These are phyloP conservation scores for Anisognathus igniventris DNA, from an alignment of 2,797 vertebrate species.

Conservation along the genomic window DNA sequence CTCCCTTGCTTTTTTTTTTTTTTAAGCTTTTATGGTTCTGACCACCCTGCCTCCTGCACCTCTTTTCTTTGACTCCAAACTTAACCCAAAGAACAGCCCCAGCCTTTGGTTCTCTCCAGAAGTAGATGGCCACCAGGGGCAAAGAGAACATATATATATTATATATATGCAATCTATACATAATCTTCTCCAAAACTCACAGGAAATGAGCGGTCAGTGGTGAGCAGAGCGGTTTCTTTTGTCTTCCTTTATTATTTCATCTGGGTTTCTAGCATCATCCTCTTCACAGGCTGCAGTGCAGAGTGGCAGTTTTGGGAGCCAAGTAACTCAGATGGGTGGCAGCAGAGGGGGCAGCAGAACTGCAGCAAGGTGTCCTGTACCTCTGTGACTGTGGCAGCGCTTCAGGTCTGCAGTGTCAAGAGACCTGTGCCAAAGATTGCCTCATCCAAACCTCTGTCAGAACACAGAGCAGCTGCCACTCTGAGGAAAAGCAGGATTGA, in stretches of 20 bases:
- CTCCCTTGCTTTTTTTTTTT: not conserved
- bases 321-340: not conserved
- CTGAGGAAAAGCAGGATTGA: not conserved
- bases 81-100: not conserved
- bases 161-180: not conserved
- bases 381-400: fast-evolving
- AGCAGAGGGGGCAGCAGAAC: not conserved
- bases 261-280: not conserved
- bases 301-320: not conserved
- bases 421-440: not conserved
- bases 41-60: not conserved
- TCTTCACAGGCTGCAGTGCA: not conserved
- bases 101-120: not conserved
- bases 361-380: fast-evolving
- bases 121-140: fast-evolving
- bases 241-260: not conserved
- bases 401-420: not conserved
- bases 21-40: not conserved
- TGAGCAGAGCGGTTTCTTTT: not conserved
- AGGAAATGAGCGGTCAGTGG: not conserved
- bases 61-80: not conserved
- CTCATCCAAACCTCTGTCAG: not conserved
- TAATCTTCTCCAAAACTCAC: not conserved
- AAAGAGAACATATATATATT: not conserved
- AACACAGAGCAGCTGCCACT: not conserved